phyloP scores from a whole-genome alignment of 2,113 vertebrate genomes.

The Misgurnus anguillicaudatus region DNA sequence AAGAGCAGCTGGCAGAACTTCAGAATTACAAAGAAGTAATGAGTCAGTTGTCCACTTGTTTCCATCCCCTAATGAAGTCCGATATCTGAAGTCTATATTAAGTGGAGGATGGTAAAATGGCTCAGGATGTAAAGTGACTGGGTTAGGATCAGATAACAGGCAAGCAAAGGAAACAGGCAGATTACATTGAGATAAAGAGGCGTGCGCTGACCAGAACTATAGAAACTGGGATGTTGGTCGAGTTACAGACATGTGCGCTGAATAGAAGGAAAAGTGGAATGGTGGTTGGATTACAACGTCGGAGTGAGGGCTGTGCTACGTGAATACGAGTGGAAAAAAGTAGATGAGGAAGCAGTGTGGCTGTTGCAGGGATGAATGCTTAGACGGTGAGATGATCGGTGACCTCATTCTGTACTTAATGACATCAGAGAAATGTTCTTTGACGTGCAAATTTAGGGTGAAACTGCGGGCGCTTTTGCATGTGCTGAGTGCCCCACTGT shows the following conservation, averaged over 20 bases:
- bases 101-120: conserved; percentile 30
- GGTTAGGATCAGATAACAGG: conserved; percentile 25
- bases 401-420: conserved; percentile 12
- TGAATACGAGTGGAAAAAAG: conserved; percentile 9
- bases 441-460: not conserved
- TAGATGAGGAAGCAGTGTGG: not conserved
- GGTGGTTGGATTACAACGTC: conserved; percentile 6
- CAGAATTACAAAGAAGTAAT: conserved; percentile 4
- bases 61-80: conserved; percentile 26
- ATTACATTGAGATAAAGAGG: conserved; percentile 27
- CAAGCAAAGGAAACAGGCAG: conserved; percentile 12
- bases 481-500: conserved; percentile 24
- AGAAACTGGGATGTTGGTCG: conserved; percentile 28
- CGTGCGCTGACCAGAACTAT: conserved; percentile 21
- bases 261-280: not conserved
- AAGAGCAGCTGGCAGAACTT: conserved; percentile 12
- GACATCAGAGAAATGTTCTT: conserved; percentile 12
- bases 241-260: conserved; percentile 28
- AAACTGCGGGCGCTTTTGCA: not conserved
- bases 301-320: conserved; percentile 1
- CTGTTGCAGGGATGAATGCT: not conserved
- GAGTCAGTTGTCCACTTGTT: conserved; percentile 17
- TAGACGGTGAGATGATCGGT: conserved; percentile 7
- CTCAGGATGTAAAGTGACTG: conserved; percentile 24
- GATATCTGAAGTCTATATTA: conserved; percentile 18